Evolutionary conservation across 2,888 invertebrate species (phyloP).

Genomic region (Lepidochrysops patricia): DNA sequence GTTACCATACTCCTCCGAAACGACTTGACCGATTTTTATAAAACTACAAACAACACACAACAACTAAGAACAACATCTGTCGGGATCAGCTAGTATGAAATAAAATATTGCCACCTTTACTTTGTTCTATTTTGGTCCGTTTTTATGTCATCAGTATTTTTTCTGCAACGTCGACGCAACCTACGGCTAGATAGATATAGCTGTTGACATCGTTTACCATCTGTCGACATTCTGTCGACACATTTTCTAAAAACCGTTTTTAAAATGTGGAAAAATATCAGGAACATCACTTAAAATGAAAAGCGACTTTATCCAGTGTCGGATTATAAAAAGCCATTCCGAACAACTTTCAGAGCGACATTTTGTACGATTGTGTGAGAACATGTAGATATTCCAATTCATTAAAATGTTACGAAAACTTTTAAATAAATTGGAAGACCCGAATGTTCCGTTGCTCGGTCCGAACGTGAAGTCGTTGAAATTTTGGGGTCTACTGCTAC

Average conservation of each 20-base stretch:
- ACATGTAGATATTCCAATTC: background rate
- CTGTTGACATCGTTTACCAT: conserved; percentile 1
- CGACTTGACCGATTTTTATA: too few relatives aligned
- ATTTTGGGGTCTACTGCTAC: conserved; percentile 59
- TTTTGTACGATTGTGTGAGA: background rate
- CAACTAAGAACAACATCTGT: too few relatives aligned
- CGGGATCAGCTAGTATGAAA: too few relatives aligned
- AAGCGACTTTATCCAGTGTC: background rate
- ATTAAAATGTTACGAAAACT: conserved; percentile 34
- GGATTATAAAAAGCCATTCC: conserved; percentile 3
- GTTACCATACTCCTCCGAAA: too few relatives aligned
- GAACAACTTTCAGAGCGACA: background rate
- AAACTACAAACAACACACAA: too few relatives aligned
- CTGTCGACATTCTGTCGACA: background rate
- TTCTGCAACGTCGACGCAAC: background rate
- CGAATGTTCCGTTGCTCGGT: conserved; percentile 47
- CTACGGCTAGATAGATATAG: background rate
- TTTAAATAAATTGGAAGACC: conserved; percentile 46
- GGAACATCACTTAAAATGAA: background rate
- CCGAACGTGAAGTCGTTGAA: conserved; percentile 51
- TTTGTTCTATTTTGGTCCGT: background rate
- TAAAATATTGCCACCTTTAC: background rate
- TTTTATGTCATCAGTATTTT: background rate
- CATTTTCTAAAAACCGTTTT: background rate
- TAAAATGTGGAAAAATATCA: background rate